Percentiles rank a stretch among this genome's conserved stretches.
These are phyloP conservation scores for Anoplolepis gracilipes DNA, from an alignment of 1,140 invertebrate genomes.

Conservation along the genomic window DNA sequence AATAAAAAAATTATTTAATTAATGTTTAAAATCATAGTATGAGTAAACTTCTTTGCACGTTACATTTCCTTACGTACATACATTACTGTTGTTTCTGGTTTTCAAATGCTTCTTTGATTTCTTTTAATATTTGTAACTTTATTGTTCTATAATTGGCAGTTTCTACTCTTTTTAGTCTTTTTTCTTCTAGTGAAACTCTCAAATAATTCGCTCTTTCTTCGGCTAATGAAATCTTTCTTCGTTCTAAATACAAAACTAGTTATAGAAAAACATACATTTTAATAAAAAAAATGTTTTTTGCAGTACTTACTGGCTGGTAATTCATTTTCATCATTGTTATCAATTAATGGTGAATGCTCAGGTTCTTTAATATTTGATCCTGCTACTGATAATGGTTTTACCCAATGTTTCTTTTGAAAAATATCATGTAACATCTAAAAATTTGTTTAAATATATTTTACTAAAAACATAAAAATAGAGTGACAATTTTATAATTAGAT, in stretches of 20 bases:
- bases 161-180: slow-evolving; percentile 25
- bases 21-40: no score
- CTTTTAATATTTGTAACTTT: slow-evolving; percentile 23
- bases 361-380: background rate
- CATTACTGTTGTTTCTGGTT: background rate
- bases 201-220: slow-evolving; percentile 15
- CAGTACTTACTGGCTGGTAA: slow-evolving; percentile 11
- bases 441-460: no score
- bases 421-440: slow-evolving; percentile 22
- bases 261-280: background rate
- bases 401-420: slow-evolving; percentile 28
- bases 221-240: slow-evolving; percentile 16
- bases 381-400: slow-evolving; percentile 18
- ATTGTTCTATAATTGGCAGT: slow-evolving; percentile 11
- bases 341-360: background rate
- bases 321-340: slow-evolving; percentile 14
- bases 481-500: background rate
- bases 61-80: no score
- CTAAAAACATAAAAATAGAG: background rate
- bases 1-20: no score
- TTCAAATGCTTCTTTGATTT: slow-evolving; percentile 21
- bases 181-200: background rate
- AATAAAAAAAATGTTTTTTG: slow-evolving; percentile 16
- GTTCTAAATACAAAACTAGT: slow-evolving; percentile 3
- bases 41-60: no score